A percentile compares a stretch with the other conserved stretches of the same genome.
These are phyloP conservation scores for Drosophila planitibia DNA, from an alignment of 2,888 invertebrate species.

Conservation along the genomic window DNA sequence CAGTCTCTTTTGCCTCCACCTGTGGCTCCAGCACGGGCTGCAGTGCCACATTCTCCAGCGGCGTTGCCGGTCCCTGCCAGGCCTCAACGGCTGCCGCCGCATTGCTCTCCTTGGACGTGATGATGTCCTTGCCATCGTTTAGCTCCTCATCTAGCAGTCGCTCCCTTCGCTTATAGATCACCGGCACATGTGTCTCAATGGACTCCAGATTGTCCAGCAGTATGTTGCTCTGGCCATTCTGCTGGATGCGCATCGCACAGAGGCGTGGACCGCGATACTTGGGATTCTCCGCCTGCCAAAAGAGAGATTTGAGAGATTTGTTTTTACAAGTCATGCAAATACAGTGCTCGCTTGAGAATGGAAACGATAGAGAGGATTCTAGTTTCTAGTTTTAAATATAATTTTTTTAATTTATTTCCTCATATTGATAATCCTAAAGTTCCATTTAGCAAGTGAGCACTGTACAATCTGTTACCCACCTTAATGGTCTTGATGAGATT, in stretches of 20 bases:
- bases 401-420: no score
- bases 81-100: constrained; percentile 71
- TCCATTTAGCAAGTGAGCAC: background rate
- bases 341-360: no score
- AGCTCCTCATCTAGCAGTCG: constrained; percentile 85
- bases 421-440: background rate
- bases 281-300: constrained; percentile 84
- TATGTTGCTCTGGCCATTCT: constrained; percentile 92
- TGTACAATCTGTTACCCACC: constrained; percentile 62
- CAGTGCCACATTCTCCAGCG: constrained; percentile 58
- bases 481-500: constrained; percentile 85
- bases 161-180: constrained; percentile 89
- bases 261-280: constrained; percentile 89
- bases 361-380: no score
- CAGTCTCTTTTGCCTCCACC: constrained; percentile 70
- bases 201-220: constrained; percentile 92
- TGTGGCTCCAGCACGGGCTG: constrained; percentile 74
- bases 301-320: background rate
- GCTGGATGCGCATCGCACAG: constrained; percentile 91
- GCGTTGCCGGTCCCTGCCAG: constrained; percentile 71
- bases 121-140: constrained; percentile 85
- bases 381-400: no score
- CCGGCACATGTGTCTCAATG: constrained; percentile 87
- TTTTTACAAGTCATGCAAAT: background rate
- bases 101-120: constrained; percentile 83